Evolutionary conservation across 1,140 invertebrate genomes (phyloP).

Genomic region (Diuraphis noxia): DNA sequence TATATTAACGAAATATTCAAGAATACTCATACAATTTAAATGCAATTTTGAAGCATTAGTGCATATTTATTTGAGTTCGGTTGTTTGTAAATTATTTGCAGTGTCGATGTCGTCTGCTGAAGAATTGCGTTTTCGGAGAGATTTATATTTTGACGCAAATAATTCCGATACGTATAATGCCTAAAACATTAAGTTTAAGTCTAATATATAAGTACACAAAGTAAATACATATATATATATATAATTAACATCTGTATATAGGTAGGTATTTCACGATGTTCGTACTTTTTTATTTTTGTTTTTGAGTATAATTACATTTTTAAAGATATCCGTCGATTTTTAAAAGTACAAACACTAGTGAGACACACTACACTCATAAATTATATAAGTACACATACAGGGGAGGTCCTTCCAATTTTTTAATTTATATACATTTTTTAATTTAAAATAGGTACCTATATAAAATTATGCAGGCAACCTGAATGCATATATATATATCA

Average conservation of each 20-base stretch:
- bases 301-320: background rate
- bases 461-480: background rate
- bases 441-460: background rate
- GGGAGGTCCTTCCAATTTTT: background rate
- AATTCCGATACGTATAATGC: slow-evolving; percentile 45
- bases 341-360: slow-evolving; percentile 10
- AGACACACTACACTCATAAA: background rate
- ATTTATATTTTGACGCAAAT: slow-evolving; percentile 43
- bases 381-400: background rate
- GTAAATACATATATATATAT: too few relatives aligned
- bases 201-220: background rate
- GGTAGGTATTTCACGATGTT: background rate
- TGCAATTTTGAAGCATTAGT: background rate
- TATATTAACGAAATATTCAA: background rate
- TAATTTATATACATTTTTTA: background rate
- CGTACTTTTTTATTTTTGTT: background rate
- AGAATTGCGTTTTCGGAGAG: slow-evolving; percentile 44
- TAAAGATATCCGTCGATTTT: background rate
- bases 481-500: background rate
- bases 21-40: background rate
- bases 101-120: slow-evolving; percentile 35
- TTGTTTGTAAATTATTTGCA: slow-evolving; percentile 36
- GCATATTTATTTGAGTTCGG: slow-evolving; percentile 37
- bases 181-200: slow-evolving; percentile 49
- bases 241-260: background rate